phyloP scores from a whole-genome alignment of 2,113 vertebrate species.

The Dissostichus mawsoni region DNA sequence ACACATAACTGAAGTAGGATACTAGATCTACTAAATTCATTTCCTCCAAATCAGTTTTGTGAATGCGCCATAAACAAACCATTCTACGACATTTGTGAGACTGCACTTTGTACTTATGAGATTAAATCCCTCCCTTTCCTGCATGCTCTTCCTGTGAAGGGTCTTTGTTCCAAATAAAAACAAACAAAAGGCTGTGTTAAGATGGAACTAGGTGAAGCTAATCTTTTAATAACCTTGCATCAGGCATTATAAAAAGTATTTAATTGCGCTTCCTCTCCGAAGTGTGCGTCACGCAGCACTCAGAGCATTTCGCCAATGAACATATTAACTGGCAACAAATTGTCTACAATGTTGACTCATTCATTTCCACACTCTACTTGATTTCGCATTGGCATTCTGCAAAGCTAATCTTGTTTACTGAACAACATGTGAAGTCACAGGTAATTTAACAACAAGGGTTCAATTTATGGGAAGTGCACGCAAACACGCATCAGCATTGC shows the following conservation, averaged over 20 bases:
- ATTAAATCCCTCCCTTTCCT: slow-evolving; percentile 50
- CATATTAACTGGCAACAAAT: slow-evolving; percentile 56
- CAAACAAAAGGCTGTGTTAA: slow-evolving; percentile 79
- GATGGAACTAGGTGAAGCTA: slow-evolving; percentile 80
- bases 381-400: slow-evolving; percentile 29
- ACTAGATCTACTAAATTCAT: background rate
- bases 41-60: background rate
- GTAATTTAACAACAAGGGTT: slow-evolving; percentile 35
- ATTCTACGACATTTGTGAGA: slow-evolving; percentile 30
- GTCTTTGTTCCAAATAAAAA: slow-evolving; percentile 74
- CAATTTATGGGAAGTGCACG: slow-evolving; percentile 34
- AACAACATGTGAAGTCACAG: slow-evolving; percentile 35
- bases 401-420: slow-evolving; percentile 45
- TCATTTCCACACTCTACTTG: slow-evolving; percentile 28
- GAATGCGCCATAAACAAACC: slow-evolving; percentile 35
- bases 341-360: slow-evolving; percentile 30
- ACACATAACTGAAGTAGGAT: background rate
- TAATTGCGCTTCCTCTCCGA: slow-evolving; percentile 47
- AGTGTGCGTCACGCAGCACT: slow-evolving; percentile 43
- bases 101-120: slow-evolving; percentile 56
- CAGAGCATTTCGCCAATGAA: slow-evolving; percentile 51
- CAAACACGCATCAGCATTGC: background rate
- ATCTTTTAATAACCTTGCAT: slow-evolving; percentile 85
- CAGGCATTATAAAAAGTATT: slow-evolving; percentile 65
- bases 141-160: slow-evolving; percentile 39